phyloP scores from a whole-genome alignment of 2,113 vertebrate genomes.

The Rhineura floridana region DNA sequence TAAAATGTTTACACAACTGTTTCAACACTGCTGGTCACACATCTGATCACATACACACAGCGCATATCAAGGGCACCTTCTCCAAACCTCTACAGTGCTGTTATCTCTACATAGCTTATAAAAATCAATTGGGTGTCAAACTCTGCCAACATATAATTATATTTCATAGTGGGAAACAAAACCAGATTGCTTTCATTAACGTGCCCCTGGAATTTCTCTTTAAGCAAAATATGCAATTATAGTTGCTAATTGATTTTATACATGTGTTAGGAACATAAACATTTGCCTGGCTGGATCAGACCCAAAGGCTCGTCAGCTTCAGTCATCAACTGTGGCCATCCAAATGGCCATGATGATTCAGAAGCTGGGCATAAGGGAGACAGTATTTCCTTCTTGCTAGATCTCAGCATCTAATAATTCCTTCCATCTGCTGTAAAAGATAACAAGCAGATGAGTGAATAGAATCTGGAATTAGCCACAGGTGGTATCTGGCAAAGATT shows the following conservation, averaged over 20 bases:
- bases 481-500: conserved; percentile 3
- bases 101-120: not conserved
- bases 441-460: not conserved
- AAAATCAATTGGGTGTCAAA: conserved; percentile 46
- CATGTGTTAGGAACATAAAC: not conserved
- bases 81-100: not conserved
- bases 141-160: conserved; percentile 45
- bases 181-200: conserved; percentile 45
- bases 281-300: not conserved
- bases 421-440: not conserved
- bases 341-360: not conserved
- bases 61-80: not conserved
- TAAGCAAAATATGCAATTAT: conserved; percentile 45
- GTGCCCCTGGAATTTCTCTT: conserved; percentile 40
- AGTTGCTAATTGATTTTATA: conserved; percentile 5
- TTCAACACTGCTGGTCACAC: not conserved
- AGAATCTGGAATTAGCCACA: conserved; percentile 14
- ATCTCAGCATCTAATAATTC: not conserved
- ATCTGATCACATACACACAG: not conserved
- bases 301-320: not conserved
- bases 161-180: conserved; percentile 60
- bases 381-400: too few species aligned
- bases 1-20: not conserved
- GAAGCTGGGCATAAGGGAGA: not conserved
- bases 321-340: not conserved